Evolutionary conservation across 2,888 invertebrate species (phyloP), one percentile per base, ranked within the genome.

Genomic region (Homarus gammarus): DNA sequence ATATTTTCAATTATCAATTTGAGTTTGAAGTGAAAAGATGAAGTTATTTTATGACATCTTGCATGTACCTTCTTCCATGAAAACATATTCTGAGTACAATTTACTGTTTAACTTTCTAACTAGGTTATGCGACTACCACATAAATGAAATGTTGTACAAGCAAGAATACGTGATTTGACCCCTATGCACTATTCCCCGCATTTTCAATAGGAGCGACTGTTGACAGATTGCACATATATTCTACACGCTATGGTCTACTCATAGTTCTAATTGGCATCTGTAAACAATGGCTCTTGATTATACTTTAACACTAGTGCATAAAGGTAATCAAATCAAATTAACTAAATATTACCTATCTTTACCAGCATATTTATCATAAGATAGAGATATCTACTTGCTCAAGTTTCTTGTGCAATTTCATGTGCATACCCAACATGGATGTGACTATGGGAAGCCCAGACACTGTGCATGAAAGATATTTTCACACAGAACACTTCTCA

Each of bases 181-280:
- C 84, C 68, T 83, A 89, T 89, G 84, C 88, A 84, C 88, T 89
- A 83, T 89, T 89, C 88, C 88, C 88, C 88, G 83, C 88, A 89
- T 89, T 84, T 84, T 78, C 64, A 89, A 38, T 77, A 51, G 78
- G 88, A 89, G 88, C 88, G 88, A 89, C 88, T 89, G 88, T 78
- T 89, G 40, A 89, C 84, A 89, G 84, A 89, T 89, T 89, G 70
- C 88, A 36, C 70, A 18, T n/a, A 38, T 56, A 5, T 56, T 56
- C 56, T 84, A 89, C 78, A 84, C 33, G 10, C 77, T 89, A 84
- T 64, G 22, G 8, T 72, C 56, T 70, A 56, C 84, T 86, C 38
- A 49, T 68, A 51, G 49, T 78, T 56, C 75, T 36, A 56, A 61
- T n/a, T 56, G 68, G 88, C 83, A 89, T 89, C 88, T 89, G 88